phyloP scores from a whole-genome alignment of 2,113 vertebrate species.

The Semicossyphus pulcher region DNA sequence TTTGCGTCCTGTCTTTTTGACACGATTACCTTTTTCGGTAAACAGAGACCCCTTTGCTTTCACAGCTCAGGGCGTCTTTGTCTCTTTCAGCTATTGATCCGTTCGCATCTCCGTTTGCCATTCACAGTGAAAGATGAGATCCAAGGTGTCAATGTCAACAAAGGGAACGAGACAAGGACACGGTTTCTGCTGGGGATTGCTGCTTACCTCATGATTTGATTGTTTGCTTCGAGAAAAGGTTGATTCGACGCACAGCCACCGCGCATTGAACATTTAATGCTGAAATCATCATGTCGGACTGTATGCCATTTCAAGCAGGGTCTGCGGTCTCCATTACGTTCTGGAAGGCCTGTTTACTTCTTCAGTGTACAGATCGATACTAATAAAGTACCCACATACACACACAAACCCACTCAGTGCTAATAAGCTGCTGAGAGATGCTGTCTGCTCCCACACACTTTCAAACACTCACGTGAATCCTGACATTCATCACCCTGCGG shows the following conservation, averaged over 20 bases:
- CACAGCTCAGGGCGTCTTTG: slow-evolving; percentile 29
- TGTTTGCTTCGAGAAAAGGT: too few relatives aligned
- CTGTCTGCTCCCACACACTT: slow-evolving; percentile 37
- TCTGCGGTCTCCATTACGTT: slow-evolving; percentile 32
- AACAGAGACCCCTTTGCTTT: slow-evolving; percentile 16
- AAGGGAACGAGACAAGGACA: slow-evolving; percentile 4
- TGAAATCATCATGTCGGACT: slow-evolving; percentile 14
- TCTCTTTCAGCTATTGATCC: slow-evolving; percentile 44
- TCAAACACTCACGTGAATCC: slow-evolving; percentile 2
- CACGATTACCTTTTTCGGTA: not conserved
- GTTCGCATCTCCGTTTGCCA: slow-evolving; percentile 30
- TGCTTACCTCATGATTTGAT: not conserved
- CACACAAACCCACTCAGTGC: slow-evolving; percentile 31
- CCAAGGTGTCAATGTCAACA: slow-evolving; percentile 21
- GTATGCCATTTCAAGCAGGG: slow-evolving; percentile 12
- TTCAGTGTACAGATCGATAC: slow-evolving; percentile 51
- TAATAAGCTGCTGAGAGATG: slow-evolving; percentile 58
- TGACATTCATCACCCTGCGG: slow-evolving; percentile 6
- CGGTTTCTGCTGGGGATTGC: slow-evolving; percentile 4
- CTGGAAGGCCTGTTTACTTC: slow-evolving; percentile 43
- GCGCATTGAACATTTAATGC: too few relatives aligned
- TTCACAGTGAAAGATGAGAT: slow-evolving; percentile 59
- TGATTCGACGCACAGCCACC: too few relatives aligned
- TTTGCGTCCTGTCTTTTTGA: not conserved
- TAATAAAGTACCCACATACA: slow-evolving; percentile 57